Evolutionary conservation across 2,888 invertebrate genomes (phyloP).

Genomic region (Leptopterna dolabrata): DNA sequence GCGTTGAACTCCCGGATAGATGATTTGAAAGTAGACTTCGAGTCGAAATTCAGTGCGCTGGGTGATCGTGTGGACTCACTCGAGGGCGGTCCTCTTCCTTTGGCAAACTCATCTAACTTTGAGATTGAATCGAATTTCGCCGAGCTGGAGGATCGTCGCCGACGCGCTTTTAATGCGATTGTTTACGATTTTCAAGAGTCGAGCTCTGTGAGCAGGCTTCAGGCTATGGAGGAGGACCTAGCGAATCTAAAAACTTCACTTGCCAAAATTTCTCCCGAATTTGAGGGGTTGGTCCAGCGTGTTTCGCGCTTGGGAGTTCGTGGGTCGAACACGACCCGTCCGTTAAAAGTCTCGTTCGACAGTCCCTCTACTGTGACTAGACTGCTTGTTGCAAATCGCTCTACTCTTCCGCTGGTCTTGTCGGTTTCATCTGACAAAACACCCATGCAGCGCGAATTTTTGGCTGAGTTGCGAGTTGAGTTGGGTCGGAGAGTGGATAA

Average conservation of each 20-base stretch:
- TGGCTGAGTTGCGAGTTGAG: neutral
- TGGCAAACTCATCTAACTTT: neutral
- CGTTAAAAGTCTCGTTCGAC: neutral
- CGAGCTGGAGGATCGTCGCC: neutral
- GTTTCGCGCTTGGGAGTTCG: neutral
- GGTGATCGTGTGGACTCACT: neutral
- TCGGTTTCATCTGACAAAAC: neutral
- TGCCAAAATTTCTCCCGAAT: neutral
- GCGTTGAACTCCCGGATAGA: neutral
- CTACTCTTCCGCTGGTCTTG: neutral
- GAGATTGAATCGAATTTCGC: neutral
- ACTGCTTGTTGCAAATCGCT: neutral
- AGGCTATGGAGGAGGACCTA: neutral
- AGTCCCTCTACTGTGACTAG: neutral
- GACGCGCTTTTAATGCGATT: neutral
- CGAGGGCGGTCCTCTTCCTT: neutral
- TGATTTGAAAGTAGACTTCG: neutral
- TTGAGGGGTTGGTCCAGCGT: neutral
- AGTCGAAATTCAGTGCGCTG: neutral
- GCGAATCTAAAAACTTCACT: neutral
- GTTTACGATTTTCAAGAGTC: neutral
- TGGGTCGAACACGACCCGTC: neutral
- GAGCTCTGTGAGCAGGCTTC: neutral
- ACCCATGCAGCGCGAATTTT: neutral
- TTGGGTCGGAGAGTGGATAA: neutral